phyloP scores from a whole-genome alignment of 2,113 vertebrate species.

The Formicarius rufipectus region DNA sequence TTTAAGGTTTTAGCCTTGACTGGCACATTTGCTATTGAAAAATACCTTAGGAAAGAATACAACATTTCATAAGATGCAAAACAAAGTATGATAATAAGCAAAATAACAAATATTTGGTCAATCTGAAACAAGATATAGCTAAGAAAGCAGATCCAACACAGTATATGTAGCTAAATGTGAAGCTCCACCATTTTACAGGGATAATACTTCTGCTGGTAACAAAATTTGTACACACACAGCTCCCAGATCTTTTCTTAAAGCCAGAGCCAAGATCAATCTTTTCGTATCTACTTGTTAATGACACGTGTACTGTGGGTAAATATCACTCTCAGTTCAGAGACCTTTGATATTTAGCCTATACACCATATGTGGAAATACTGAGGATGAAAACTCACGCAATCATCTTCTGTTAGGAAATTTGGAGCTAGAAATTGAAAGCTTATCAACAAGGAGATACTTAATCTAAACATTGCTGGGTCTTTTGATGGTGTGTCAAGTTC shows the following conservation, averaged over 20 bases:
- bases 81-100: background rate
- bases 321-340: slow-evolving; percentile 52
- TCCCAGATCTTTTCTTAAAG: background rate
- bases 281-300: slow-evolving; percentile 47
- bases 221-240: background rate
- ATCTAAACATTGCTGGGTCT: background rate
- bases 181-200: background rate
- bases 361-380: background rate
- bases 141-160: background rate
- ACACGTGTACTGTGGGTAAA: slow-evolving; percentile 42
- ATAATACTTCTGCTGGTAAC: background rate
- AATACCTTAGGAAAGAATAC: background rate
- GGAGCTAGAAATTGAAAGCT: background rate
- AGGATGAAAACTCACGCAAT: background rate
- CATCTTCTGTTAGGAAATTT: background rate
- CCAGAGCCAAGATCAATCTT: slow-evolving; percentile 45
- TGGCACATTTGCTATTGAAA: background rate
- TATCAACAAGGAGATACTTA: background rate
- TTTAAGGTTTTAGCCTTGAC: background rate
- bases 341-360: slow-evolving; percentile 63
- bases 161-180: background rate
- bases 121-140: background rate
- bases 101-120: background rate
- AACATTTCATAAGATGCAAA: background rate
- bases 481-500: background rate